Evolutionary conservation across 2,888 invertebrate species (phyloP).

Genomic region (Aleiodes leptofemur): DNA sequence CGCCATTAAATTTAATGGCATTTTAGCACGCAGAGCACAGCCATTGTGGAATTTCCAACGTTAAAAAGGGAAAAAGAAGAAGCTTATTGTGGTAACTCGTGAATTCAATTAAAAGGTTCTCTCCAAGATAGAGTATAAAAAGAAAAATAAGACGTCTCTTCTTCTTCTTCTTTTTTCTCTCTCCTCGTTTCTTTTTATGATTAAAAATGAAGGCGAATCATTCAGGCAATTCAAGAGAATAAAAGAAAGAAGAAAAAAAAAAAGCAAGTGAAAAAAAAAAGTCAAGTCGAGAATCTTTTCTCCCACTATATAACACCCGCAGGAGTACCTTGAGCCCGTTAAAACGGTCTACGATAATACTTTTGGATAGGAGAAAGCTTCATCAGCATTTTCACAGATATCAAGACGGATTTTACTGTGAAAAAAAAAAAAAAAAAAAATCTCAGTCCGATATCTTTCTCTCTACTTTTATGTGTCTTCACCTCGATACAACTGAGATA

Average conservation of each 20-base stretch:
- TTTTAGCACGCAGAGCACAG: constrained; percentile 48
- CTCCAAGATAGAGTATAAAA: background rate
- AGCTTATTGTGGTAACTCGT: constrained; percentile 27
- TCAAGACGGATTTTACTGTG: background rate
- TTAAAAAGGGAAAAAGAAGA: background rate
- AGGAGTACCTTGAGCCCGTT: constrained; percentile 26
- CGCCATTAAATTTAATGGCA: constrained; percentile 61
- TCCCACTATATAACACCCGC: constrained; percentile 1
- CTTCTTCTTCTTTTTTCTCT: background rate
- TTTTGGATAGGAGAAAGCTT: background rate
- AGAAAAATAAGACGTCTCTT: background rate
- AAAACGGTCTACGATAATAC: constrained; percentile 26
- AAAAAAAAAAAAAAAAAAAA: background rate
- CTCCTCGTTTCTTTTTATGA: background rate
- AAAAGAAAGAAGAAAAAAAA: too few relatives aligned
- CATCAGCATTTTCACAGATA: constrained; percentile 41
- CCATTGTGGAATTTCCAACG: constrained; percentile 7
- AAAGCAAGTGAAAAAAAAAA: background rate
- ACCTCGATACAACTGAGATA: constrained; percentile 25
- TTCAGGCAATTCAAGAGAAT: too few relatives aligned
- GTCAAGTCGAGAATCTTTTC: background rate
- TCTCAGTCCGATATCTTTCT: background rate
- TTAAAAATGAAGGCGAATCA: too few relatives aligned
- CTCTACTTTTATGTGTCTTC: constrained; percentile 24
- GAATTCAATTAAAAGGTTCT: constrained; percentile 34